Conservation (phyloP, 2,113 vertebrate genomes). For the Phyllostomus hastatus region DNA sequence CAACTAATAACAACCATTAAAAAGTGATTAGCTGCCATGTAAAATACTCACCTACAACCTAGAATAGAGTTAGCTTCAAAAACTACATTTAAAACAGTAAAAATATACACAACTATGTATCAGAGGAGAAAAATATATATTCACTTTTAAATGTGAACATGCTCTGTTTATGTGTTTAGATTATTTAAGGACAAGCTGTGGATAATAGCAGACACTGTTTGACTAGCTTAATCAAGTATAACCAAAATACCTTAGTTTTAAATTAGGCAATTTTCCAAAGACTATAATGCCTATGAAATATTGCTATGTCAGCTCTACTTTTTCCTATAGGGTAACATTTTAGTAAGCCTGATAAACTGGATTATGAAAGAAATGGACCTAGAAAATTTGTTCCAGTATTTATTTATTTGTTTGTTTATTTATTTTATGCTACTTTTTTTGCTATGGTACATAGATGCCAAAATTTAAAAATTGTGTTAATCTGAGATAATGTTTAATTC, state of each 20-base stretch:
- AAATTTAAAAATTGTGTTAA: constrained; percentile 43
- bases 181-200: not conserved
- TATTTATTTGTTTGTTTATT: too few relatives aligned
- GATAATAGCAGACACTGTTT: not conserved
- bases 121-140: not conserved
- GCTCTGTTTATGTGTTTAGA: not conserved
- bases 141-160: not conserved
- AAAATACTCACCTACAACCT: not conserved
- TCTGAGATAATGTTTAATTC: constrained; percentile 1
- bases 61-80: not conserved
- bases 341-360: constrained; percentile 35
- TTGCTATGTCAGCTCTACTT: not conserved
- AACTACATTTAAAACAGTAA: not conserved
- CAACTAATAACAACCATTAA: not conserved
- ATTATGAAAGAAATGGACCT: constrained; percentile 44
- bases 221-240: constrained; percentile 33
- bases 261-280: constrained; percentile 21
- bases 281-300: not conserved
- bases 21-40: not conserved
- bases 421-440: not conserved
- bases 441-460: not conserved
- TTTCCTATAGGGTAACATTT: constrained; percentile 17
- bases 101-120: not conserved
- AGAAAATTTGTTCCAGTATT: constrained; percentile 16
- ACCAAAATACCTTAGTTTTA: constrained; percentile 13